Base-by-base conservation (phyloP, 2,113 vertebrate species). In the Sinocyclocheilus anshuiensis region DNA sequence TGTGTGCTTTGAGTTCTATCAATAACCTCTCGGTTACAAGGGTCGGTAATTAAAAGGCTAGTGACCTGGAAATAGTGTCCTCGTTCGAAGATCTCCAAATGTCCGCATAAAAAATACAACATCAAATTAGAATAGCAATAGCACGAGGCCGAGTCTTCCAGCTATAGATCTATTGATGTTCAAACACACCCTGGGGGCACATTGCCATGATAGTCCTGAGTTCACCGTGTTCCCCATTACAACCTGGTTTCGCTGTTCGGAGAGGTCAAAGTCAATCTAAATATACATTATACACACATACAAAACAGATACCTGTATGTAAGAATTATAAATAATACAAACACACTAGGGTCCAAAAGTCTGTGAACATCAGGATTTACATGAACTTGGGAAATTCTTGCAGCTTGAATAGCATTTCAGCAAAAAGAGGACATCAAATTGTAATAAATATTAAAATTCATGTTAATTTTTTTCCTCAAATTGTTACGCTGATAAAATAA, bases 41-140 rank as follows among this genome's bases (percentile, higher is more conserved):
- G 94, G 92, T 93, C 94, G 93, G 96, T 95, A 96, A 96, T 97
- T 96, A 97, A 90, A 96, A 96, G 95, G 94, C 96, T 94, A 94
- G 92, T 94, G 96, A 95, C 96, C 95, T 95, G 94, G 95, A 96
- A 96, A 96, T 93, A 90, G 82, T 88, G 92, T 90, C 94, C 94
- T 94, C 91, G 93, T 94, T 95, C 93, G 90, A 93, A 92, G 94
- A 93, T 93, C 92, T 93, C 93, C 71, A 85, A 86, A 83, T 48
- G 63, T 87, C 74, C 65, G 69, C 55, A 85, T 87, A 83, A 86
- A 88, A 81, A 90, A 75, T 65, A 87, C 77, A 83, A 33, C 65
- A 89, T 77, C 69, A 89, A 81, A 87, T 87, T 77, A 87, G 81
- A 88, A 88, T 55, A 81, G 89, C 77, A 63, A 81, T 74, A 81